Conservation (phyloP, 64 coral and sea anemone genomes). For the Acropora tenuis region DNA sequence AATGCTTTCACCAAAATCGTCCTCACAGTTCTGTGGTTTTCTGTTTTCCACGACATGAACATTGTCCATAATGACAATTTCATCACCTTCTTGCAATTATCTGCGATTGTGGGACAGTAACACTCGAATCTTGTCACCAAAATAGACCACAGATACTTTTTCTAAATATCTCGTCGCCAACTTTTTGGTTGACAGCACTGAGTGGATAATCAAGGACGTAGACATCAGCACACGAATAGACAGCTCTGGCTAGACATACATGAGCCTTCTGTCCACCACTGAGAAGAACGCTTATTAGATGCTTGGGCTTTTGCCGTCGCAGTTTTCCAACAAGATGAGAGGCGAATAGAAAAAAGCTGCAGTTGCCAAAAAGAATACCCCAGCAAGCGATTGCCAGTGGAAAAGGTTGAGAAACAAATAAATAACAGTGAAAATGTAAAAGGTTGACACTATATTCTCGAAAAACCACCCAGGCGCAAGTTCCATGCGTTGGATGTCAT, state of each 20-base stretch:
- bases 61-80: slow-evolving; percentile 27
- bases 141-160: slow-evolving; percentile 6
- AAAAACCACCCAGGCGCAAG: background rate
- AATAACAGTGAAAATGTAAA: background rate
- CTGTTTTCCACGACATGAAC: slow-evolving; percentile 21
- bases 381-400: background rate
- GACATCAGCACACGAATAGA: slow-evolving; percentile 43
- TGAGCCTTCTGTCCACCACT: slow-evolving; percentile 64
- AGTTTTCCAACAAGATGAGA: no score
- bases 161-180: slow-evolving; percentile 25
- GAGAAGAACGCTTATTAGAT: background rate
- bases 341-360: no score
- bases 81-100: slow-evolving; percentile 36
- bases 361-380: background rate
- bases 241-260: slow-evolving; percentile 48
- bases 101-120: slow-evolving; percentile 17
- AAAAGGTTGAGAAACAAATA: background rate
- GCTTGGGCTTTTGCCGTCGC: no score
- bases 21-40: background rate
- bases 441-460: background rate
- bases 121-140: background rate
- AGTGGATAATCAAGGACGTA: slow-evolving; percentile 51
- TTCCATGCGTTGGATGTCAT: slow-evolving; percentile 5
- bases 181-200: slow-evolving; percentile 27
- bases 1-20: background rate